Evolutionary conservation across 2,113 vertebrate species (phyloP).

Genomic region (Pyrgilauda ruficollis): DNA sequence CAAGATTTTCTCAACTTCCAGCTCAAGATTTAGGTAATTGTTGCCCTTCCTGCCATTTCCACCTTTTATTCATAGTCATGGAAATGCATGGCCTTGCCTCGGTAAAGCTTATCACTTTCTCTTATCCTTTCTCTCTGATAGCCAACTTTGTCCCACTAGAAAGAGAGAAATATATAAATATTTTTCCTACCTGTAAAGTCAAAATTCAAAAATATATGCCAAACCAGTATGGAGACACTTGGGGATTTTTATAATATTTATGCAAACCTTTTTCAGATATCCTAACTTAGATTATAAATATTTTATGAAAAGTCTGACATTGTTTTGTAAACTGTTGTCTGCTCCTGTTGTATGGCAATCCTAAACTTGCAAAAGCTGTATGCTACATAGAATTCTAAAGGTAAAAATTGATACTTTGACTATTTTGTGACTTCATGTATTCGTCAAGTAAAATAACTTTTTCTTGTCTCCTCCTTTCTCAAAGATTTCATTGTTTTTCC

Average conservation of each 20-base stretch:
- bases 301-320: neutral
- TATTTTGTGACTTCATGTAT: neutral
- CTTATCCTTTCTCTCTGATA: neutral
- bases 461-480: neutral
- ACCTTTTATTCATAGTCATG: neutral
- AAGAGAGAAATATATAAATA: neutral
- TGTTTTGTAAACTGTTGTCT: neutral
- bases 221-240: rapidly evolving
- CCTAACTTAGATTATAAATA: neutral
- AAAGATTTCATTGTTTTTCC: neutral
- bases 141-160: neutral
- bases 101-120: neutral
- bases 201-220: neutral
- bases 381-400: neutral
- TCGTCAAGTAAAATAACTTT: neutral
- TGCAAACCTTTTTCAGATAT: neutral
- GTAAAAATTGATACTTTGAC: neutral
- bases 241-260: neutral
- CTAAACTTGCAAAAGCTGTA: neutral
- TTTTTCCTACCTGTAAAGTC: neutral
- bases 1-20: neutral
- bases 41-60: neutral
- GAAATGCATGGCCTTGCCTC: neutral
- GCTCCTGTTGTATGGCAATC: neutral
- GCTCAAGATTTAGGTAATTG: neutral